Evolutionary conservation across 2,888 invertebrate genomes (phyloP).

Genomic region (Drosophila kokeensis): DNA sequence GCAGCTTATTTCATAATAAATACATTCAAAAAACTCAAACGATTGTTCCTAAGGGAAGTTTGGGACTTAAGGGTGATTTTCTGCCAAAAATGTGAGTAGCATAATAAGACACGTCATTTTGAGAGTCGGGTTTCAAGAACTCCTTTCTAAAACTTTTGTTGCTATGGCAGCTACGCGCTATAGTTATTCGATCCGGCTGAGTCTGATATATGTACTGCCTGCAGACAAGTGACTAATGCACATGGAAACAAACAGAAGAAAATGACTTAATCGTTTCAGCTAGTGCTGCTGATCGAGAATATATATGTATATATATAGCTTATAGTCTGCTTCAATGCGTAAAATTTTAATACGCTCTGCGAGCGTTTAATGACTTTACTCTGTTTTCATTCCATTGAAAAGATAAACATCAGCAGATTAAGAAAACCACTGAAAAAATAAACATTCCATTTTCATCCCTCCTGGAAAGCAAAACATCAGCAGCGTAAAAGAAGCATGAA

Average conservation of each 20-base stretch:
- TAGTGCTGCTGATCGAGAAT: background rate
- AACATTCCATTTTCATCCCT: background rate
- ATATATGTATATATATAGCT: background rate
- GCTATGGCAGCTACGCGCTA: background rate
- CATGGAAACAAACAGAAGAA: background rate
- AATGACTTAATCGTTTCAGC: background rate
- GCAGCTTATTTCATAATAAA: background rate
- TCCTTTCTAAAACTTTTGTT: background rate
- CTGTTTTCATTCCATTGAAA: background rate
- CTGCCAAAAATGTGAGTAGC: background rate
- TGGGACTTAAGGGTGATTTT: background rate
- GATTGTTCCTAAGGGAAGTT: no score
- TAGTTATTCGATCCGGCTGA: background rate
- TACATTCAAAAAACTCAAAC: background rate
- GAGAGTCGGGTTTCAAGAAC: background rate
- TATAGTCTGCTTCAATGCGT: background rate
- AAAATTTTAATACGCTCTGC: background rate
- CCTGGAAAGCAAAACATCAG: background rate
- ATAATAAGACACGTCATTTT: background rate
- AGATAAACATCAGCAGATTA: background rate
- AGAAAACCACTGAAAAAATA: background rate
- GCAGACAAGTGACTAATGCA: background rate
- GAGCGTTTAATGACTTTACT: background rate
- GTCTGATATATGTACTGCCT: background rate
- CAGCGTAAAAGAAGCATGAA: background rate